Evolutionary conservation across 2,888 invertebrate genomes (phyloP), one percentile per base, ranked within the genome.

Genomic region (Apoderus coryli): DNA sequence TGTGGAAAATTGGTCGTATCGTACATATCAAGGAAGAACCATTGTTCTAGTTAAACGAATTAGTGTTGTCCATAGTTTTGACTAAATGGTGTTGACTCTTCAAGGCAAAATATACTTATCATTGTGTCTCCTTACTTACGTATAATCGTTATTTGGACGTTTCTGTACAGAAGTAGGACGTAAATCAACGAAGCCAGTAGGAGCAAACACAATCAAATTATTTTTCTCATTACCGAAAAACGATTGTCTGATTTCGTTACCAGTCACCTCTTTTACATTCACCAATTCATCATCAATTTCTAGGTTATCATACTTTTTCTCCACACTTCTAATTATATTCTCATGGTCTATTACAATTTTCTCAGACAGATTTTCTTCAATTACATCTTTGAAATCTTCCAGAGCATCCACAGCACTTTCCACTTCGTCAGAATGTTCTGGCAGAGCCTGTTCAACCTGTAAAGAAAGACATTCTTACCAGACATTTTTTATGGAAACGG

Each of bases 361-460:
- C 4, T 29, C 12, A 6, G 12, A 13, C 22, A 29, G n/a, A 4
- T 31, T 32, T 9, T 14, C 31, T 6, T 14, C 19, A 13, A 10
- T n/a, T 14, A 23, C 11, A 23, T 48, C 47, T 32, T 48, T 50
- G 5, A 46, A 37, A 9, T 55, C 54, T 38, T 54, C 54, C 12
- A 52, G 40, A 4, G 52, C 56, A 27, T 57, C 57, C 0, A 56
- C 49, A 1, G 49, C 57, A 38, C 50, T 53, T 33, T 56, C 57
- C 6, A 56, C 47, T 16, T 54, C 53, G 29, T 36, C 44, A 12
- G 27, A 40, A 25, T 46, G 41, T 33, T 52, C 48, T 2, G 50
- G 46, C 13, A 48, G 34, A 4, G 44, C 42, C 30, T 50, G 48
- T 22, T 49, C 50, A 6, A 47, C 37, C n/a, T n/a, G n/a, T n/a